phyloP scores from a whole-genome alignment of 2,113 vertebrate genomes.

The Actinemys pallida region DNA sequence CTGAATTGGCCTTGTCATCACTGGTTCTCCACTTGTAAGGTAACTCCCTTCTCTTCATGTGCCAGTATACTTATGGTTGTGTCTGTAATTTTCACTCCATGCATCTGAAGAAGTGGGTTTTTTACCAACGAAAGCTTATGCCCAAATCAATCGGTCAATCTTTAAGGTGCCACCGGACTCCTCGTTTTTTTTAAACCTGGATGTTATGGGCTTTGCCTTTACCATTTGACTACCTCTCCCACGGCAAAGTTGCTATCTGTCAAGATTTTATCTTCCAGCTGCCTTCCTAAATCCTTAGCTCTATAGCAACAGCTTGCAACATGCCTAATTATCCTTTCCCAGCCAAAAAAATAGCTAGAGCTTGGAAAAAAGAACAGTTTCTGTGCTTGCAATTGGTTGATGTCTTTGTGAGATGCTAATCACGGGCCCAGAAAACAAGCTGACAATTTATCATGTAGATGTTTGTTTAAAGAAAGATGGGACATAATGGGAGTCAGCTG shows the following conservation, averaged over 20 bases:
- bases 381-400: background rate
- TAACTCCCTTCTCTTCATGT: no score
- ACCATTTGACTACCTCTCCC: background rate
- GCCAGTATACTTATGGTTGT: no score
- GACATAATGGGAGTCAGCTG: accelerated
- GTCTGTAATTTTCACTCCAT: no score
- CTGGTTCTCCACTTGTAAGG: no score
- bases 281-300: background rate
- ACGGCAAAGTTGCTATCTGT: background rate
- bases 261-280: background rate
- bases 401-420: background rate
- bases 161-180: no score
- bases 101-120: no score
- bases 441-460: background rate
- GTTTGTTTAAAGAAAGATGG: background rate
- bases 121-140: no score
- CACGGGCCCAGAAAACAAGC: accelerated
- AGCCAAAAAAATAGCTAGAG: background rate
- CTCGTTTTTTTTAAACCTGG: background rate
- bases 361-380: background rate
- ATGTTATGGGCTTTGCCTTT: background rate
- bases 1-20: no score
- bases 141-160: no score
- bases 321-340: background rate
- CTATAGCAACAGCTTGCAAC: background rate